These are phyloP conservation scores for Idaea aversata DNA, from an alignment of 2,888 invertebrate genomes.

Conservation along the genomic window DNA sequence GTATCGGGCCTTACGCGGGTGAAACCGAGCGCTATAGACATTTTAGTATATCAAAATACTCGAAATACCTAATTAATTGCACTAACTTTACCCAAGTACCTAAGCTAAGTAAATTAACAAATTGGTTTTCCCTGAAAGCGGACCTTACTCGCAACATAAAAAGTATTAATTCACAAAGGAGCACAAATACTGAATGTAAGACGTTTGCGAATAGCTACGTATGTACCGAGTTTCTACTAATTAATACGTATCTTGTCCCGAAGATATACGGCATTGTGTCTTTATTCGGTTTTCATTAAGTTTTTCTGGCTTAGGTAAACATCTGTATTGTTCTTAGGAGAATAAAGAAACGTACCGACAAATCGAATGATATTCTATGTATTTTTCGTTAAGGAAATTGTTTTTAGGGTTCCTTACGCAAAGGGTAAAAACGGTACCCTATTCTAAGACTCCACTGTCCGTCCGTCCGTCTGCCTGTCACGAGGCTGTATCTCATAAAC, in stretches of 20 bases:
- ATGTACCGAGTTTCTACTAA: neutral
- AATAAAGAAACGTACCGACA: neutral
- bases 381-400: neutral
- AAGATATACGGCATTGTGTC: neutral
- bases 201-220: neutral
- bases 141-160: too few species aligned
- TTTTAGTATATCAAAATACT: too few species aligned
- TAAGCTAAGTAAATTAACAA: too few species aligned
- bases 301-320: neutral
- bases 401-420: neutral
- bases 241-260: neutral
- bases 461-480: too few species aligned
- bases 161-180: neutral
- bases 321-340: neutral
- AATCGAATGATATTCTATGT: neutral
- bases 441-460: too few species aligned
- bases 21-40: too few species aligned
- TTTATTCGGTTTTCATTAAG: neutral
- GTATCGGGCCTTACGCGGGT: too few species aligned
- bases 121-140: too few species aligned
- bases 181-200: neutral
- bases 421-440: too few species aligned
- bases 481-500: too few species aligned
- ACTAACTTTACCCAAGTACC: too few species aligned
- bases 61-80: too few species aligned